A percentile compares a stretch with the other conserved stretches of the same genome.
Conservation (phyloP, 2,113 vertebrate genomes). For the Numenius arquata region DNA sequence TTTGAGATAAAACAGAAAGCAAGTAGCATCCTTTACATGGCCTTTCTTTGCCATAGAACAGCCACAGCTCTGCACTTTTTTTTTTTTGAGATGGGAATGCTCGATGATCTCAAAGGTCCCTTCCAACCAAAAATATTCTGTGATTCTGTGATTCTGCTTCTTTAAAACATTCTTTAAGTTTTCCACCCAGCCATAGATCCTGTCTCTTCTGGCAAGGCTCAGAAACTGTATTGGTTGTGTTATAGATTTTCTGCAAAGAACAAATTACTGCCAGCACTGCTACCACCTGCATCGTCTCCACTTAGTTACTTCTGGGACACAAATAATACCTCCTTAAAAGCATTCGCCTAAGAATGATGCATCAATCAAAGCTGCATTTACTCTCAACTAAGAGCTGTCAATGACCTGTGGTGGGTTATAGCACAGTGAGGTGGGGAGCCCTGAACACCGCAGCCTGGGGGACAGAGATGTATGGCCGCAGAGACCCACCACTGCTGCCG, state of each 20-base stretch:
- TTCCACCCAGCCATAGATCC: background rate
- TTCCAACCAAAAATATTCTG: too few species aligned
- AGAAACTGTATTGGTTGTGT: background rate
- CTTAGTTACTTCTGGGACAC: background rate
- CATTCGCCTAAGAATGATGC: background rate
- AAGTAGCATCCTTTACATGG: background rate
- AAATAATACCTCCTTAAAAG: background rate
- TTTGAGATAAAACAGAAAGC: background rate
- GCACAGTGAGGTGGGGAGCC: background rate
- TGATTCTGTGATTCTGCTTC: too few species aligned
- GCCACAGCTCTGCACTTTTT: background rate
- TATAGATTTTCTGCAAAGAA: slow-evolving; percentile 26
- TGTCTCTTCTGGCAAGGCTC: background rate
- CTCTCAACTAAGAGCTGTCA: background rate
- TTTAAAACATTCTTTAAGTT: background rate
- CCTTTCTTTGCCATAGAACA: background rate
- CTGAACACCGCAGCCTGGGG: background rate
- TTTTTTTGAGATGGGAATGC: background rate
- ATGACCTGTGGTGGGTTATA: background rate
- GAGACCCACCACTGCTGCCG: background rate
- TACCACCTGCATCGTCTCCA: background rate
- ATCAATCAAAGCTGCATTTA: background rate
- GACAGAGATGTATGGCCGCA: background rate
- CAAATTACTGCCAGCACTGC: slow-evolving; percentile 11
- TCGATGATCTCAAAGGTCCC: too few species aligned